phyloP scores from a whole-genome alignment of 2,888 invertebrate species.

The Harpalus rubripes region DNA sequence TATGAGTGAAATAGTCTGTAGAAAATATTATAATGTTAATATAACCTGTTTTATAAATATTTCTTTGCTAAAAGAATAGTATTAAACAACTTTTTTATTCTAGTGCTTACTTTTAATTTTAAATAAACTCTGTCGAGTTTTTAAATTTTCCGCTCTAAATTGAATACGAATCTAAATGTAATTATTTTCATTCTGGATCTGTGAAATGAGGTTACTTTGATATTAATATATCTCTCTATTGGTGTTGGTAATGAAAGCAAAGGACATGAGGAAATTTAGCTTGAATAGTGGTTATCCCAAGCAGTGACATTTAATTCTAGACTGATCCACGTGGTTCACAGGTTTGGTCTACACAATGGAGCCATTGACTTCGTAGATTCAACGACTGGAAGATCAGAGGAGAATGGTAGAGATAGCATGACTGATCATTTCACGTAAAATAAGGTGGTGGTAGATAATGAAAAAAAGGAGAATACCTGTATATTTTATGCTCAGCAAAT shows the following conservation, averaged over 20 bases:
- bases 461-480: too few relatives aligned
- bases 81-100: too few relatives aligned
- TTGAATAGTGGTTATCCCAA: neutral
- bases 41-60: too few relatives aligned
- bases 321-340: neutral
- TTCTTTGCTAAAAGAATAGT: too few relatives aligned
- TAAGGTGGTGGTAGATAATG: neutral
- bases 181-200: neutral
- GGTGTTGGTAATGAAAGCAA: neutral
- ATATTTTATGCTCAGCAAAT: too few relatives aligned
- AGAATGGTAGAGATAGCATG: too few relatives aligned
- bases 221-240: neutral
- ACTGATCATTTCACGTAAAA: neutral
- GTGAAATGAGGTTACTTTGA: constrained; percentile 12
- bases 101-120: too few relatives aligned
- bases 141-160: too few relatives aligned
- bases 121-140: too few relatives aligned
- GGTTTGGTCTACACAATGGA: neutral
- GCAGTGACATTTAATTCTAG: neutral
- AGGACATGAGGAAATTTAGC: neutral
- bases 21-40: too few relatives aligned
- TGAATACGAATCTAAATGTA: neutral
- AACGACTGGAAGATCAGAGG: neutral
- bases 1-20: too few relatives aligned
- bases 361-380: neutral